A percentile compares a stretch with the other conserved stretches of the same genome.
Evolutionary conservation across 1,140 invertebrate genomes (phyloP).

Genomic region (Drosophila sturtevanti): DNA sequence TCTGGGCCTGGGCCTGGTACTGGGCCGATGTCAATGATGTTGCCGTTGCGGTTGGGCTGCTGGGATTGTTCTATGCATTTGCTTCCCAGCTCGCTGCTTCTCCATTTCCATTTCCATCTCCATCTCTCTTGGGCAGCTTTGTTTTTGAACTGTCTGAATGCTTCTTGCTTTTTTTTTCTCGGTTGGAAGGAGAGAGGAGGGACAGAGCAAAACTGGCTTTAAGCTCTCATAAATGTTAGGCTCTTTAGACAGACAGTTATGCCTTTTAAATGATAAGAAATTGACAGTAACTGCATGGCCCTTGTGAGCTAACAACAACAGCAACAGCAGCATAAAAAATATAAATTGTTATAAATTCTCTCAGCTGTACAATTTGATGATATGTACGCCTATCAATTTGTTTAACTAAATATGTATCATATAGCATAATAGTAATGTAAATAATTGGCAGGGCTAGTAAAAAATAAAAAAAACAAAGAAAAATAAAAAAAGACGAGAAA

Average conservation of each 20-base stretch:
- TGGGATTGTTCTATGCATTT: slow-evolving; percentile 68
- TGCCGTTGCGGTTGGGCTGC: slow-evolving; percentile 46
- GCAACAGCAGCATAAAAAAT: neutral
- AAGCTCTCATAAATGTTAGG: slow-evolving; percentile 56
- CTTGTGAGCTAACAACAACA: slow-evolving; percentile 25
- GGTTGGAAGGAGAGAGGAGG: neutral
- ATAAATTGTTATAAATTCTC: slow-evolving; percentile 37
- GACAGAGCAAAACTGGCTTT: slow-evolving; percentile 31
- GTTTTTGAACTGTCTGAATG: slow-evolving; percentile 20
- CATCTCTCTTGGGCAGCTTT: slow-evolving; percentile 23
- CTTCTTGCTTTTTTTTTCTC: slow-evolving; percentile 24
- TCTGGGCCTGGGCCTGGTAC: slow-evolving; percentile 25
- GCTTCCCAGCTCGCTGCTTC: slow-evolving; percentile 35
- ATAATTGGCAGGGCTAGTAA: slow-evolving; percentile 18
- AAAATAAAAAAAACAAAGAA: neutral
- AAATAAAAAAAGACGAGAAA: slow-evolving; percentile 16
- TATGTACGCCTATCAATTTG: neutral
- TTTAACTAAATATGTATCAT: slow-evolving; percentile 41
- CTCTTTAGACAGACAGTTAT: slow-evolving; percentile 51
- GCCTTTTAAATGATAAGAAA: slow-evolving; percentile 75
- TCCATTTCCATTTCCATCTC: slow-evolving; percentile 28
- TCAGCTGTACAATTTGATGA: neutral
- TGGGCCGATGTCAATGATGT: slow-evolving; percentile 57
- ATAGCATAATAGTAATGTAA: slow-evolving; percentile 35
- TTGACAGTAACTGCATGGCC: slow-evolving; percentile 48